Percentiles rank a stretch among this genome's conserved stretches.
phyloP scores from a whole-genome alignment of 1,140 invertebrate genomes.

The Cephus cinctus region DNA sequence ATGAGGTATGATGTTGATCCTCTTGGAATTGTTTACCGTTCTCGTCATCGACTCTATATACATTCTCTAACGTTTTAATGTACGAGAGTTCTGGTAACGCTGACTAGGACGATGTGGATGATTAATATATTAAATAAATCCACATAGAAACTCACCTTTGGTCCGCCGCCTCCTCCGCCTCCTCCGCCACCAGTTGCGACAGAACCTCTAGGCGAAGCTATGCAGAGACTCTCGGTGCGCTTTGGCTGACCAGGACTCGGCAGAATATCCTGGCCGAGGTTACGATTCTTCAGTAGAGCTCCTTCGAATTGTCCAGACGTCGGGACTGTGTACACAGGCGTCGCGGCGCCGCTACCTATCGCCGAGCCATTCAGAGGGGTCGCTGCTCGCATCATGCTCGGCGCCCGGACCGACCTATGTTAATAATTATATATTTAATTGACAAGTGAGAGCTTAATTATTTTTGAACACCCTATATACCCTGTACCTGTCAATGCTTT shows the following conservation, averaged over 20 bases:
- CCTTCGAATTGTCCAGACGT: conserved; percentile 72
- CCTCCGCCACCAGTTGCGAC: conserved; percentile 46
- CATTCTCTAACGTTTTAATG: too few relatives aligned
- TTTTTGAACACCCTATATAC: too few relatives aligned
- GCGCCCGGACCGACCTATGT: conserved; percentile 51
- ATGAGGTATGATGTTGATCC: too few relatives aligned
- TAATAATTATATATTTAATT: background rate
- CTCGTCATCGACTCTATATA: too few relatives aligned
- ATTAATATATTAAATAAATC: conserved; percentile 2
- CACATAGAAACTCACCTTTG: conserved; percentile 42
- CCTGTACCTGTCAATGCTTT: conserved; percentile 52
- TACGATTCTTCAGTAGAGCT: conserved; percentile 73
- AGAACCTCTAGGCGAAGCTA: conserved; percentile 55
- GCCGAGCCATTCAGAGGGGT: conserved; percentile 49
- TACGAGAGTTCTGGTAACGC: too few relatives aligned
- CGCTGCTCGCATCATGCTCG: conserved; percentile 52
- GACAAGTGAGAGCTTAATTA: background rate
- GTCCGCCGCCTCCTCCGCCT: conserved; percentile 27
- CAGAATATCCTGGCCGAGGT: conserved; percentile 82
- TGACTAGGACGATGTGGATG: background rate
- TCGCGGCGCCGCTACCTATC: conserved; percentile 56
- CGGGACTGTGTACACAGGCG: conserved; percentile 52
- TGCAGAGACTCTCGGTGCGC: conserved; percentile 81
- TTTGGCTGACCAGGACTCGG: conserved; percentile 82
- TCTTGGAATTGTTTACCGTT: too few relatives aligned